phyloP scores from a whole-genome alignment of 1,140 invertebrate species.

The Drosophila pseudoananassae region DNA sequence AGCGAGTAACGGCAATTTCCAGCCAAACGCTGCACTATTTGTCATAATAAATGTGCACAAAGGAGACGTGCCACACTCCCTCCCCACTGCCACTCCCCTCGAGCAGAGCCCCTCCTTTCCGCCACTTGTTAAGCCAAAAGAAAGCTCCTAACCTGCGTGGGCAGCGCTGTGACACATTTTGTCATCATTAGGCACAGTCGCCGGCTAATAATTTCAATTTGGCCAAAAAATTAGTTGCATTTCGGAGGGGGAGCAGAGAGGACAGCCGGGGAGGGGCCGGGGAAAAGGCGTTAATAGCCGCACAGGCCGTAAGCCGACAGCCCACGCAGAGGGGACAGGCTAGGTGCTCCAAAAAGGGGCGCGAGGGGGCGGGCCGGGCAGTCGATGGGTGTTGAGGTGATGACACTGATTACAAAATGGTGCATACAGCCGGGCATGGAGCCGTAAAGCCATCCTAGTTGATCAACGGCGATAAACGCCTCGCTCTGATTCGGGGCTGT shows the following conservation, averaged over 20 bases:
- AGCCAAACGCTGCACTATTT: slow-evolving; percentile 79
- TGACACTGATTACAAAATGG: slow-evolving; percentile 79
- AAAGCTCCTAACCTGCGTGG: slow-evolving; percentile 62
- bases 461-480: slow-evolving; percentile 35
- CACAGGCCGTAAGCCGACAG: slow-evolving; percentile 56
- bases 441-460: slow-evolving; percentile 36
- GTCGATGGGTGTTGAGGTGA: slow-evolving; percentile 64
- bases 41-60: slow-evolving; percentile 80
- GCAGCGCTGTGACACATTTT: slow-evolving; percentile 81
- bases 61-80: slow-evolving; percentile 7
- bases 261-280: not conserved
- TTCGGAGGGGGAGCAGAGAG: not conserved
- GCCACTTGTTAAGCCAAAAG: slow-evolving; percentile 28
- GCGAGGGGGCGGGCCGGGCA: slow-evolving; percentile 22
- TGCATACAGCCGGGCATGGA: slow-evolving; percentile 3
- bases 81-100: not conserved
- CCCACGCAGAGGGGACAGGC: slow-evolving; percentile 51
- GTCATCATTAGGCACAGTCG: slow-evolving; percentile 83
- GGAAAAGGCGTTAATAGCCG: slow-evolving; percentile 69
- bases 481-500: slow-evolving; percentile 21
- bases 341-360: slow-evolving; percentile 21
- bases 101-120: not conserved
- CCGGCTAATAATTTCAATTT: slow-evolving; percentile 82
- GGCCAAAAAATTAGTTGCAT: slow-evolving; percentile 78
- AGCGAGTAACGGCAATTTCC: slow-evolving; percentile 74